These are phyloP conservation scores for Siphamia tubifer DNA, from an alignment of 2,113 vertebrate genomes.

Conservation along the genomic window DNA sequence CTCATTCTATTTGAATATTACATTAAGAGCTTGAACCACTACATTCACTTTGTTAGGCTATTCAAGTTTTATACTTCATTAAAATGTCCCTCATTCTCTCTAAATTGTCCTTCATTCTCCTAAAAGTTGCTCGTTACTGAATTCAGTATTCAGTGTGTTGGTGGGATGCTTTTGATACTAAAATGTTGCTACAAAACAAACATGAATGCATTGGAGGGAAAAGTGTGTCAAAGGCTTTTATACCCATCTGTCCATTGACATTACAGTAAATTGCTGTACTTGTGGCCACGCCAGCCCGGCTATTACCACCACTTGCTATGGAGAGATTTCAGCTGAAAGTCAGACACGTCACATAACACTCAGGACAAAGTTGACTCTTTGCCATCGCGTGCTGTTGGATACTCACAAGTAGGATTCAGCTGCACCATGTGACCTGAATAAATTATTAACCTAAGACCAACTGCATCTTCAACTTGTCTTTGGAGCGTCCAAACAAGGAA, in stretches of 20 bases:
- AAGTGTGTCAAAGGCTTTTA: slow-evolving; percentile 8
- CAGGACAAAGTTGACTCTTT: not conserved
- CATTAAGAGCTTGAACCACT: no score
- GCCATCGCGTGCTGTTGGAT: not conserved
- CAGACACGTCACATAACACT: not conserved
- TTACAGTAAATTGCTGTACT: slow-evolving; percentile 15
- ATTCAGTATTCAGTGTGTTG: not conserved
- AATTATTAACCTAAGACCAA: no score
- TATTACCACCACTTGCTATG: slow-evolving; percentile 12
- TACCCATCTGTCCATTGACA: slow-evolving; percentile 9
- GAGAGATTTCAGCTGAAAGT: not conserved
- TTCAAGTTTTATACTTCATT: no score
- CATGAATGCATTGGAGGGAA: not conserved
- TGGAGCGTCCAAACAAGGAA: not conserved
- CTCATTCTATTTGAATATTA: no score
- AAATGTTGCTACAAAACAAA: not conserved
- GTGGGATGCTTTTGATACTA: not conserved
- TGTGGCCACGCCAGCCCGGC: not conserved
- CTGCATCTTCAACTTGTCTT: no score
- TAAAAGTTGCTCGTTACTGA: no score
- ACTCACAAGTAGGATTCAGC: not conserved
- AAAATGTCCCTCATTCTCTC: no score
- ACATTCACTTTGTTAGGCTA: no score
- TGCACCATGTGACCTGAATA: no score
- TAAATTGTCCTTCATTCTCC: no score